Conservation (phyloP, 2,797 vertebrate genomes). For the Ctenochaetus hawaiiensis region DNA sequence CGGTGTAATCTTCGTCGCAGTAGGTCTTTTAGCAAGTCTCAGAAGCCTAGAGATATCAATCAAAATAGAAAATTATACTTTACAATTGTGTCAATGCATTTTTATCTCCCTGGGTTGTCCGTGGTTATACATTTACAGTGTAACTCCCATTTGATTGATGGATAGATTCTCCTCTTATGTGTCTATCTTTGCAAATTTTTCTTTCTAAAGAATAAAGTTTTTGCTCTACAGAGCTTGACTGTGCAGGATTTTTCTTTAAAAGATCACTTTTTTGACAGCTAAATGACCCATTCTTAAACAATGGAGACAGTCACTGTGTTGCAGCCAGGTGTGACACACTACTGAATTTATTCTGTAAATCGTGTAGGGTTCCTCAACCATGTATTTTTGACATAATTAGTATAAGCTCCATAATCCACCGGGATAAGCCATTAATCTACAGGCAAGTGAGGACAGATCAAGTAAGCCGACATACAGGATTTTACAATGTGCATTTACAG, state of each 20-base stretch:
- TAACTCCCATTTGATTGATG: conserved; percentile 45
- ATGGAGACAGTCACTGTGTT: conserved; percentile 38
- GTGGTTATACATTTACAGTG: conserved; percentile 31
- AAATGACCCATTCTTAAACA: conserved; percentile 41
- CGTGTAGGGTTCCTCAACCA: conserved; percentile 58
- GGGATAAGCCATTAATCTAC: conserved; percentile 83
- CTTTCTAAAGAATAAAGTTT: conserved; percentile 28
- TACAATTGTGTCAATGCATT: conserved; percentile 47
- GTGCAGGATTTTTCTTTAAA: conserved; percentile 29
- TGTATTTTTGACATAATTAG: conserved; percentile 80
- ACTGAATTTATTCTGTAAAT: conserved; percentile 62
- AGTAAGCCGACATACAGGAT: conserved; percentile 70
- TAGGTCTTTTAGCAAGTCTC: conserved; percentile 44
- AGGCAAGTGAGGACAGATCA: conserved; percentile 73
- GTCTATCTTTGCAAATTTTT: conserved; percentile 26
- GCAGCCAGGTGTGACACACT: conserved; percentile 63
- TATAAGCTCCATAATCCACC: conserved; percentile 77
- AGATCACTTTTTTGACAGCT: conserved; percentile 10
- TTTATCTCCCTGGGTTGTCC: conserved; percentile 39
- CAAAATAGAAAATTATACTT: conserved; percentile 60
- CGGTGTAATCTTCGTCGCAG: conserved; percentile 58
- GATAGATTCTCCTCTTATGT: conserved; percentile 23
- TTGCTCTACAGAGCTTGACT: conserved; percentile 22
- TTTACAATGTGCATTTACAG: conserved; percentile 65
- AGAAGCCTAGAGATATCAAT: conserved; percentile 59